Evolutionary conservation across 2,113 vertebrate species (phyloP).

Genomic region (Lampris megalopsis): DNA sequence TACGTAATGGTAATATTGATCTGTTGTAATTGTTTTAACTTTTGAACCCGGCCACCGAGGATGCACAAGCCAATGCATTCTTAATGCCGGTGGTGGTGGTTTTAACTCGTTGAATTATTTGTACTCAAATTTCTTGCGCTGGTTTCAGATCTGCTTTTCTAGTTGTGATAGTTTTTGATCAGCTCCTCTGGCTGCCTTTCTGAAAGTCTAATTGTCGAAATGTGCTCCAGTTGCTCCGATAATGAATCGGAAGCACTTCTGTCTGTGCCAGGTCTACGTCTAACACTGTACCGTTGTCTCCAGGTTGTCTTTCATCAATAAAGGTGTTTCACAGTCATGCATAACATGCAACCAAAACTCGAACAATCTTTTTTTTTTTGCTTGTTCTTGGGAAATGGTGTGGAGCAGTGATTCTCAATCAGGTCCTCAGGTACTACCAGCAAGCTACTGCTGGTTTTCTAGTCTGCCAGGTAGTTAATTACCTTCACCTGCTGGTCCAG

Average conservation of each 20-base stretch:
- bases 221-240: conserved; percentile 7
- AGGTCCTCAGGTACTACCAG: too few species aligned
- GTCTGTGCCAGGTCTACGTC: conserved; percentile 41
- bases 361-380: background rate
- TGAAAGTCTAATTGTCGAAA: conserved; percentile 19
- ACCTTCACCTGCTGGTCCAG: too few species aligned
- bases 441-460: too few species aligned
- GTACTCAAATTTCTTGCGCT: conserved; percentile 43
- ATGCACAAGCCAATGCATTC: too few species aligned
- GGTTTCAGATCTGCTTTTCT: conserved; percentile 31
- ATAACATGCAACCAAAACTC: conserved; percentile 33
- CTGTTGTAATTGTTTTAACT: conserved; percentile 73
- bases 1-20: conserved; percentile 66
- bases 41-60: conserved; percentile 5
- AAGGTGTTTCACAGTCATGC: conserved; percentile 44
- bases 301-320: conserved; percentile 63
- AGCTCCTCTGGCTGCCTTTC: conserved; percentile 10
- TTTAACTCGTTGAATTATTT: conserved; percentile 49
- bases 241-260: background rate
- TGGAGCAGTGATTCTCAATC: too few species aligned
- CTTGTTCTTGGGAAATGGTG: background rate
- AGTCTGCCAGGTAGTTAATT: too few species aligned
- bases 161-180: conserved; percentile 26
- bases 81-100: too few species aligned
- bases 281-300: conserved; percentile 44